Conservation (phyloP, 2,113 vertebrate genomes). For the Sebastes fasciatus region DNA sequence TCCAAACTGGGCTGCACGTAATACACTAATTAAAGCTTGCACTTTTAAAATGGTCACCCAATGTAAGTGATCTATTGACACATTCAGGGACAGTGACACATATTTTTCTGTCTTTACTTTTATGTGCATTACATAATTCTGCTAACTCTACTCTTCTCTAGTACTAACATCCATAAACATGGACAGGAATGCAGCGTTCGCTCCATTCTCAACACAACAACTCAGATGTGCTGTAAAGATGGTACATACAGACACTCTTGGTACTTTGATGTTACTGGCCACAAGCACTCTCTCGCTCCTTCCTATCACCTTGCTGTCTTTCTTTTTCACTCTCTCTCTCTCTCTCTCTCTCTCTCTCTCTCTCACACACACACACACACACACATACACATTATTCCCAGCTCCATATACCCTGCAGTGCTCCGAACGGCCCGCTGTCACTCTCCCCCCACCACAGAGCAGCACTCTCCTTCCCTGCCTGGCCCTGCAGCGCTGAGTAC, state of each 20-base stretch:
- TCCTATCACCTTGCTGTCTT: slow-evolving; percentile 3
- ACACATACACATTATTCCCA: slow-evolving; percentile 52
- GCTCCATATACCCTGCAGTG: slow-evolving; percentile 43
- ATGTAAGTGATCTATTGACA: too few relatives aligned
- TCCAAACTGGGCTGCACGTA: neutral
- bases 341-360: neutral
- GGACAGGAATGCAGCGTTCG: neutral
- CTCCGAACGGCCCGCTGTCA: slow-evolving; percentile 54
- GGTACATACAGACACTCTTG: neutral
- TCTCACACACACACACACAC: neutral
- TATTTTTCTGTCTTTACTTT: neutral
- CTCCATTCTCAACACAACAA: neutral
- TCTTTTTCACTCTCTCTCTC: neutral
- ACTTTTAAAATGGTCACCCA: too few relatives aligned
- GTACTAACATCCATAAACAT: neutral
- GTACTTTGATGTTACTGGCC: slow-evolving; percentile 11
- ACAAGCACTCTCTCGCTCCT: neutral
- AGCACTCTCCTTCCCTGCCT: slow-evolving; percentile 34
- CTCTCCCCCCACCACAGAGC: slow-evolving; percentile 14
- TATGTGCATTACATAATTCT: neutral
- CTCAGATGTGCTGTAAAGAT: slow-evolving; percentile 10
- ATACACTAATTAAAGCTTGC: neutral
- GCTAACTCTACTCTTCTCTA: neutral
- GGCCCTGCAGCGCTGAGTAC: slow-evolving; percentile 44
- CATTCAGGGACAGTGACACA: too few relatives aligned